These are phyloP conservation scores for Ctenoplectra terminalis DNA, from an alignment of 1,140 invertebrate genomes.

Conservation along the genomic window DNA sequence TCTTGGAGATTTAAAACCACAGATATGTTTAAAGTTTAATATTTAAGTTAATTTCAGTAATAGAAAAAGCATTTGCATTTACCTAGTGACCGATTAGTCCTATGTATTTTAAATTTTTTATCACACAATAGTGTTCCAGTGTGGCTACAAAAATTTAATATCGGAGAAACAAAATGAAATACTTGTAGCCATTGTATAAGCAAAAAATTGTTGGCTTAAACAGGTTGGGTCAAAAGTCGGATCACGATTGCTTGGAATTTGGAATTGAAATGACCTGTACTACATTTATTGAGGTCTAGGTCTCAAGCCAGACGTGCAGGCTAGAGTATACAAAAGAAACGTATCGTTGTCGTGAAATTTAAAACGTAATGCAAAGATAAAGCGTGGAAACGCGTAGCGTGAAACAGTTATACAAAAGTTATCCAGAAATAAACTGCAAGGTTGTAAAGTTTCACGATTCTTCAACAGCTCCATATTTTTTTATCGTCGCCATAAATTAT, in stretches of 20 bases:
- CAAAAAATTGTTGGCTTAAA: not conserved
- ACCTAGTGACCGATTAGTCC: no score
- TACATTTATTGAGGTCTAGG: slow-evolving; percentile 45
- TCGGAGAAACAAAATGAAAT: no score
- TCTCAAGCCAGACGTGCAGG: slow-evolving; percentile 20
- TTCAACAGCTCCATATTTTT: not conserved
- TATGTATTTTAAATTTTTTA: no score
- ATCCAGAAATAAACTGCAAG: not conserved
- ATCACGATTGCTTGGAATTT: slow-evolving; percentile 12
- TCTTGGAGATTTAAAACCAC: no score
- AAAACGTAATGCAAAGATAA: not conserved
- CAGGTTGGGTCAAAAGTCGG: not conserved
- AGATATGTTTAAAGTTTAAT: no score
- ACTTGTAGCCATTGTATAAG: no score
- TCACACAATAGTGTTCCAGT: no score
- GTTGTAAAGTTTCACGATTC: not conserved
- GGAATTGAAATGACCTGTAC: slow-evolving; percentile 14
- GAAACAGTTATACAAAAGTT: not conserved
- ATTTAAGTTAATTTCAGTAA: no score
- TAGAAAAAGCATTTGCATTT: no score
- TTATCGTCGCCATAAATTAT: not conserved
- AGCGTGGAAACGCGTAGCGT: not conserved
- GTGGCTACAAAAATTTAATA: no score
- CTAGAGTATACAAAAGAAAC: not conserved
- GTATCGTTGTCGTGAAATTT: not conserved